These are phyloP conservation scores for Dexiosoma caninum DNA, from an alignment of 2,888 invertebrate species.

Conservation along the genomic window DNA sequence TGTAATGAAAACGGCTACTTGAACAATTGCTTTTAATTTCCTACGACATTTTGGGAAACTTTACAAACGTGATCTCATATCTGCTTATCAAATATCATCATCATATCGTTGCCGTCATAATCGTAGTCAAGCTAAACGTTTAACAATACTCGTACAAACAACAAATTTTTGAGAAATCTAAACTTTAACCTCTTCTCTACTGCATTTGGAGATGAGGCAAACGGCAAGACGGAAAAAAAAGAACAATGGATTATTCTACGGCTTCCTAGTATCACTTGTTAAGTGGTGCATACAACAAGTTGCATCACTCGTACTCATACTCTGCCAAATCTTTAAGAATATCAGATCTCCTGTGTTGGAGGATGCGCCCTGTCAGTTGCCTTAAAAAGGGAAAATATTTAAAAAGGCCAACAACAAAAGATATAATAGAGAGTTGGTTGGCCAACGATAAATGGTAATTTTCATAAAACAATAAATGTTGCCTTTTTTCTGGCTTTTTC, in stretches of 20 bases:
- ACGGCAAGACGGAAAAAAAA: not conserved
- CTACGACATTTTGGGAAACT: constrained; percentile 28
- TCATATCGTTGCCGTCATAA: constrained; percentile 20
- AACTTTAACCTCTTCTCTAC: constrained; percentile 51
- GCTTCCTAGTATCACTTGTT: constrained; percentile 28
- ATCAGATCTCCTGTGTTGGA: not conserved
- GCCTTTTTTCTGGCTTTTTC: constrained; percentile 1
- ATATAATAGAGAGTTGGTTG: not conserved
- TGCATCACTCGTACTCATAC: not conserved
- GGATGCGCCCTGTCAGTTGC: not conserved
- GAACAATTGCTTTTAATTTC: constrained; percentile 7
- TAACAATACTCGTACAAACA: not conserved
- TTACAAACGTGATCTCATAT: constrained; percentile 57
- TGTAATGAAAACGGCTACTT: constrained; percentile 15
- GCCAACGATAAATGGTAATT: constrained; percentile 41
- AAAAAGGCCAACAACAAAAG: not conserved
- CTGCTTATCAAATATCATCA: constrained; percentile 54
- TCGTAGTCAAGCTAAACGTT: not conserved
- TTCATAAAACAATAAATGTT: constrained; percentile 58
- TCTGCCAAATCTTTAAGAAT: not conserved
- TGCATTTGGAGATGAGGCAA: not conserved
- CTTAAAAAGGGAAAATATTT: not conserved
- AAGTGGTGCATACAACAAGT: constrained; percentile 8
- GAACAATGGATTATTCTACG: constrained; percentile 6
- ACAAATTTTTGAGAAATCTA: constrained; percentile 54